phyloP scores from a whole-genome alignment of 2,888 invertebrate genomes.

The Drosophila neonasuta region DNA sequence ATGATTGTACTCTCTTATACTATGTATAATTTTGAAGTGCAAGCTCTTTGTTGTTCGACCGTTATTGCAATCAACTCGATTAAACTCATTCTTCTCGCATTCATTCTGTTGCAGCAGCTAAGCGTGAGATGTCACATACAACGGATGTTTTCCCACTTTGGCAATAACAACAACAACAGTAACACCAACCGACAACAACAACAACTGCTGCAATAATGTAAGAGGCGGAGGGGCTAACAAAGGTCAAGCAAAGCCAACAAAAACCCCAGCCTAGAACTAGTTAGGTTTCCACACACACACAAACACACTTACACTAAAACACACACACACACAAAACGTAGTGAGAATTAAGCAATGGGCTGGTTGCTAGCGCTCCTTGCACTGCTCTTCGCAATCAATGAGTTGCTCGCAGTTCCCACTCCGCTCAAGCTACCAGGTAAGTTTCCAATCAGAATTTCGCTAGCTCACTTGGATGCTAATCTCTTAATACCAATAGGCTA shows the following conservation, averaged over 20 bases:
- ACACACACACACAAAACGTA: conserved; percentile 29
- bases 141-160: conserved; percentile 53
- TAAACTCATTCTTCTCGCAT: conserved; percentile 30
- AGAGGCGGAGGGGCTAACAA: conserved; percentile 53
- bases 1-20: neutral
- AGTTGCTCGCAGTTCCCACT: conserved; percentile 81
- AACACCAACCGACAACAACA: conserved; percentile 34
- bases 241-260: conserved; percentile 62
- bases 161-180: conserved; percentile 30
- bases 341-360: conserved; percentile 78
- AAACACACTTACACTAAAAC: conserved; percentile 31
- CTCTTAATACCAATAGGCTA: conserved; percentile 83
- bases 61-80: conserved; percentile 57
- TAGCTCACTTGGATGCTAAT: conserved; percentile 7
- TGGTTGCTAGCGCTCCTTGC: conserved; percentile 81
- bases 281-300: conserved; percentile 64
- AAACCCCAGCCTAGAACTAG: conserved; percentile 71
- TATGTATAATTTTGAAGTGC: conserved; percentile 41
- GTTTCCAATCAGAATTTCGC: conserved; percentile 34
- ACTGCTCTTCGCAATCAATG: conserved; percentile 80
- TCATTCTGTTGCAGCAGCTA: conserved; percentile 55
- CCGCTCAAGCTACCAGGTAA: conserved; percentile 82
- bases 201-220: conserved; percentile 68
- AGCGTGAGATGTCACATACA: conserved; percentile 61
- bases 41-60: conserved; percentile 53